phyloP scores from a whole-genome alignment of 2,888 invertebrate genomes.

The Micoletzkya japonica region DNA sequence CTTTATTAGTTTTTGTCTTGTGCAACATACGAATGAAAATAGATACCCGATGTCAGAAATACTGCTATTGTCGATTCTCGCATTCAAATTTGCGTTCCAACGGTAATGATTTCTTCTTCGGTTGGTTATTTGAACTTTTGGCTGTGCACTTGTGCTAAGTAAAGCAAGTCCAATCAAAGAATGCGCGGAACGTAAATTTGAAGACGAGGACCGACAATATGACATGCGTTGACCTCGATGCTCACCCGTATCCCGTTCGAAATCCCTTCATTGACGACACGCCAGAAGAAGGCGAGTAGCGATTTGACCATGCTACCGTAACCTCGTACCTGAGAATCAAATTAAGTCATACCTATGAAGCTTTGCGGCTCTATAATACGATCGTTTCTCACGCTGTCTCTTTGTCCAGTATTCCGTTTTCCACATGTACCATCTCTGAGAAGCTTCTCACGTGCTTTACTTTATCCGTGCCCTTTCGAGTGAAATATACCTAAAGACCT shows the following conservation, averaged over 20 bases:
- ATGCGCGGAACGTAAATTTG: too few species aligned
- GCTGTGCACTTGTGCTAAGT: too few species aligned
- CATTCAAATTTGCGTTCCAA: too few species aligned
- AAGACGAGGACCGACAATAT: not conserved
- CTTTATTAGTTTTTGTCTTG: slow-evolving; percentile 5
- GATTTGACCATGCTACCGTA: slow-evolving; percentile 57
- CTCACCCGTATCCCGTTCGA: slow-evolving; percentile 47
- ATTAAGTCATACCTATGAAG: not conserved
- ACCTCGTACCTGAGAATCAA: slow-evolving; percentile 50
- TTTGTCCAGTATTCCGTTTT: slow-evolving; percentile 62
- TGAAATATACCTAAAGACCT: slow-evolving; percentile 49
- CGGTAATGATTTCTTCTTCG: too few species aligned
- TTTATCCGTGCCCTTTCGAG: slow-evolving; percentile 55
- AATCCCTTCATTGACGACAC: slow-evolving; percentile 47
- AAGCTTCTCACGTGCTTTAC: slow-evolving; percentile 53
- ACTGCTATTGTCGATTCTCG: too few species aligned
- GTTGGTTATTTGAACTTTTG: too few species aligned
- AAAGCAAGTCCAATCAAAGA: too few species aligned
- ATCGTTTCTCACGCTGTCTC: slow-evolving; percentile 53
- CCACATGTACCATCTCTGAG: slow-evolving; percentile 51
- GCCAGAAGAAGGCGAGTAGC: slow-evolving; percentile 53
- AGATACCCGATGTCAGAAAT: too few species aligned
- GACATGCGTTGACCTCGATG: not conserved
- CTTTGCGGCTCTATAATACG: not conserved
- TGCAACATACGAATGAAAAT: not conserved